Percentiles rank a stretch among this genome's conserved stretches.
phyloP scores from a whole-genome alignment of 30 jellyfish, hydroid and myxozoan genomes.

The Aurelia sp. region DNA sequence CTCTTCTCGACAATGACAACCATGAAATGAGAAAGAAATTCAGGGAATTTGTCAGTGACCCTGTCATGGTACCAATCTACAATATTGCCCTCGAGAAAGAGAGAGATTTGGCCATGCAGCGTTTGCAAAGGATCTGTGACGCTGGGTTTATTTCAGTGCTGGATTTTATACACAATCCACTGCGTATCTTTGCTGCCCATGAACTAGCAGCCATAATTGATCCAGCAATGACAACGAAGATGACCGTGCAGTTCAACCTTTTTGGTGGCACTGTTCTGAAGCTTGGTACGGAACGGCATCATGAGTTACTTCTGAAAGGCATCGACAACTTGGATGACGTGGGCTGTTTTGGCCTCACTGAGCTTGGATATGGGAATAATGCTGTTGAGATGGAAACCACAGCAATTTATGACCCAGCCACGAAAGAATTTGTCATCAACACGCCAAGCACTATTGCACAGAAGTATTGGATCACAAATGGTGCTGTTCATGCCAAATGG shows the following conservation, averaged over 20 bases:
- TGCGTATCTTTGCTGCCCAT: constrained; percentile 93
- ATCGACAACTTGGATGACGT: constrained; percentile 86
- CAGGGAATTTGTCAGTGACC: constrained; percentile 86
- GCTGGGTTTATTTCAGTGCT: constrained; percentile 93
- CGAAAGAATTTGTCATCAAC: constrained; percentile 82
- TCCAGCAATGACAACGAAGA: constrained; percentile 95
- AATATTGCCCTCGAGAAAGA: constrained; percentile 79
- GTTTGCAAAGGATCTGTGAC: constrained; percentile 88
- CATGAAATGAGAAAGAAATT: constrained; percentile 82
- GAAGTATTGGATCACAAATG: constrained; percentile 92
- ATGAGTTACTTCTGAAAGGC: constrained; percentile 68
- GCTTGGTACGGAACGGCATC: constrained; percentile 95
- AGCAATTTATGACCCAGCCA: constrained; percentile 78
- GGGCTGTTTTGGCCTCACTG: constrained; percentile 94
- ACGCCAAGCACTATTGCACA: constrained; percentile 89
- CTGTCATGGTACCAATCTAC: constrained; percentile 84
- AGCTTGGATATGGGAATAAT: constrained; percentile 92
- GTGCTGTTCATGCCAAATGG: constrained; percentile 93
- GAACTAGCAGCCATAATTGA: constrained; percentile 91
- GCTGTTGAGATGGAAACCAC: constrained; percentile 97
- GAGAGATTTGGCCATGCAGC: constrained; percentile 82
- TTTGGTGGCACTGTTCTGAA: constrained; percentile 92
- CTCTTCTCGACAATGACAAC: constrained; percentile 84
- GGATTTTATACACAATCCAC: constrained; percentile 81
- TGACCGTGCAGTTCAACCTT: constrained; percentile 94